Evolutionary conservation across 2,888 invertebrate species (phyloP), one percentile per base, ranked within the genome.

Genomic region (Trichopria drosophilae): DNA sequence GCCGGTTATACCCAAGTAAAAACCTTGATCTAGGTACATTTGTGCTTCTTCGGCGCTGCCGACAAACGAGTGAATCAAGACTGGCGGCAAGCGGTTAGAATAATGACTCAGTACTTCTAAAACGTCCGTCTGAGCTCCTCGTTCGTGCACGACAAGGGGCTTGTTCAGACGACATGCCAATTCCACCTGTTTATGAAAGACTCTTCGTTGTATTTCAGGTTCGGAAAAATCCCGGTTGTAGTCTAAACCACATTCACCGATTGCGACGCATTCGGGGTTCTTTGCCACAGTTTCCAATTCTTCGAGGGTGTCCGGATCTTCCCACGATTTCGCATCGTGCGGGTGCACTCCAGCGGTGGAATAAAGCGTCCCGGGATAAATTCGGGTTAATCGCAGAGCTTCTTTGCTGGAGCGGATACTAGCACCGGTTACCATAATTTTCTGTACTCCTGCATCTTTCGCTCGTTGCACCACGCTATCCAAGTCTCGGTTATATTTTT

Each of bases 171-270:
- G 86, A 68, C 90, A 89, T 37, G 95, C 95, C 69, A 96, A 80
- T 75, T 89, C 84, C 40, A 90, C 86, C 82, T 91, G 91, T 76
- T 91, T 88, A 69, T 87, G 87, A 73, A 95, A 94, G 37, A 92
- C 93, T 56, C 85, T 82, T 59, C 87, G 81, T 77, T 96, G 96
- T 61, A 88, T 86, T 54, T 86, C 85, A 4, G 90, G 93, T 67
- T 93, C 91, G 6, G 94, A 94, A 78, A 94, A 95, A 76, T 94
- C 93, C 31, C 42, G 86, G 75, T 90, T 93, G 76, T 91, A 95
- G 79, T 96, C 95, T 60, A 96, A 81, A 24, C 95, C 95, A 75
- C 95, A 95, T 75, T 94, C 94, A 15, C 95, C 95, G 29, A 95
- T 83, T 3, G 94, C 94, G 22, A 95, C 94, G 76, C 94, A 94